Evolutionary conservation across 30 jellyfish, hydroid and myxozoan genomes (phyloP).

Genomic region (Turritopsis rubra): DNA sequence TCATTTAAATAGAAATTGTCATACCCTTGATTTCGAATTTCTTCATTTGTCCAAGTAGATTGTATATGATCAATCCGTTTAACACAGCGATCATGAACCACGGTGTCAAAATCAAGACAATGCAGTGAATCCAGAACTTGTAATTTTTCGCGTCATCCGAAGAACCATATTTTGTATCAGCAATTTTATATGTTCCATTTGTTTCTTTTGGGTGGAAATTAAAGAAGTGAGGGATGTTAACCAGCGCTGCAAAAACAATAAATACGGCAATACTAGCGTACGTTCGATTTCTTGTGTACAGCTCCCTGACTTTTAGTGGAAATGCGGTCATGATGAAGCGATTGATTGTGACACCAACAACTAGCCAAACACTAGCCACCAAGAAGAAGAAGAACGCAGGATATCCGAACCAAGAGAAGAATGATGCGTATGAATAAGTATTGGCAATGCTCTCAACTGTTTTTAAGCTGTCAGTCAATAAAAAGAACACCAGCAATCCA

Average conservation of each 20-base stretch:
- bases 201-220: conserved; percentile 53
- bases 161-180: conserved; percentile 48
- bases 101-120: conserved; percentile 64
- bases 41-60: conserved; percentile 15
- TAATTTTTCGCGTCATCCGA: conserved; percentile 65
- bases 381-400: conserved; percentile 70
- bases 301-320: conserved; percentile 54
- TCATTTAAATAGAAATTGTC: too few relatives aligned
- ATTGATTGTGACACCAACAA: conserved; percentile 69
- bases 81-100: conserved; percentile 75
- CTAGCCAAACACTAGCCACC: conserved; percentile 75
- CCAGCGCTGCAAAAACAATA: conserved; percentile 34
- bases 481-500: conserved; percentile 73
- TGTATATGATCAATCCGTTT: conserved; percentile 58
- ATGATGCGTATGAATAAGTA: conserved; percentile 51
- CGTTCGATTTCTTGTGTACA: conserved; percentile 61
- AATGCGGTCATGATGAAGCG: conserved; percentile 68
- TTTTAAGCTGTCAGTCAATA: conserved; percentile 52
- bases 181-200: conserved; percentile 40
- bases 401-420: conserved; percentile 56
- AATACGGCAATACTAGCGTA: conserved; percentile 51
- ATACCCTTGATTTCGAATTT: not conserved
- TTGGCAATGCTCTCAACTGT: conserved; percentile 27
- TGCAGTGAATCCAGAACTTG: conserved; percentile 89
- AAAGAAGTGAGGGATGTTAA: conserved; percentile 76